Evolutionary conservation across 2,888 invertebrate genomes (phyloP).

Genomic region (Capitulum mitella): DNA sequence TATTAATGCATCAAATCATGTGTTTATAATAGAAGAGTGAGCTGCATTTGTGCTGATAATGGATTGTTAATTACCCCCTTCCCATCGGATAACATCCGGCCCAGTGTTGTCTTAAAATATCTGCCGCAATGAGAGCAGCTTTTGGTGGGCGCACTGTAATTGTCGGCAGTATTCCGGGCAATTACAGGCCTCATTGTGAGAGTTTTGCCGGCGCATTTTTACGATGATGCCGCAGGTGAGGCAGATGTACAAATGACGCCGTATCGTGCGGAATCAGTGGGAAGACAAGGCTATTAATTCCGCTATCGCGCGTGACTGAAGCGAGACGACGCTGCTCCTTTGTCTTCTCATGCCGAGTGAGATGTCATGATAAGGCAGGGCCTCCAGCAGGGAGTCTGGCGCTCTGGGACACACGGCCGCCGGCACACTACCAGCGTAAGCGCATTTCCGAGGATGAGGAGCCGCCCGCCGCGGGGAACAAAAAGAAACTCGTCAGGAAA

Average conservation of each 20-base stretch:
- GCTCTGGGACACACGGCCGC: too few relatives aligned
- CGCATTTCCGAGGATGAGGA: too few relatives aligned
- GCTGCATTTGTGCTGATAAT: not conserved
- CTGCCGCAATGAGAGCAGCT: not conserved
- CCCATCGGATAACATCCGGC: not conserved
- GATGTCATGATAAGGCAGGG: not conserved
- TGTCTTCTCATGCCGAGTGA: not conserved
- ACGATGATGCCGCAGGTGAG: not conserved
- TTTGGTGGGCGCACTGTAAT: not conserved
- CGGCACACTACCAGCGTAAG: too few relatives aligned
- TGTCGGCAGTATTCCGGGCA: not conserved
- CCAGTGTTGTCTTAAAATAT: not conserved
- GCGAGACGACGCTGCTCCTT: not conserved
- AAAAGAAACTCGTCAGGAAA: too few relatives aligned
- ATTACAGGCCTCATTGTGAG: not conserved
- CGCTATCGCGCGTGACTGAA: not conserved
- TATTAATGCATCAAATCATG: conserved; percentile 3
- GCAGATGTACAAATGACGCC: not conserved
- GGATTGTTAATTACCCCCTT: not conserved
- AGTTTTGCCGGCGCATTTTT: not conserved
- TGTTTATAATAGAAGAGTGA: not conserved
- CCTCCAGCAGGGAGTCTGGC: too few relatives aligned
- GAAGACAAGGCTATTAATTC: not conserved
- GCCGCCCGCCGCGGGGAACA: too few relatives aligned
- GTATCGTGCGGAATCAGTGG: not conserved